phyloP scores from a whole-genome alignment of 2,113 vertebrate species.

The Collichthys lucidus region DNA sequence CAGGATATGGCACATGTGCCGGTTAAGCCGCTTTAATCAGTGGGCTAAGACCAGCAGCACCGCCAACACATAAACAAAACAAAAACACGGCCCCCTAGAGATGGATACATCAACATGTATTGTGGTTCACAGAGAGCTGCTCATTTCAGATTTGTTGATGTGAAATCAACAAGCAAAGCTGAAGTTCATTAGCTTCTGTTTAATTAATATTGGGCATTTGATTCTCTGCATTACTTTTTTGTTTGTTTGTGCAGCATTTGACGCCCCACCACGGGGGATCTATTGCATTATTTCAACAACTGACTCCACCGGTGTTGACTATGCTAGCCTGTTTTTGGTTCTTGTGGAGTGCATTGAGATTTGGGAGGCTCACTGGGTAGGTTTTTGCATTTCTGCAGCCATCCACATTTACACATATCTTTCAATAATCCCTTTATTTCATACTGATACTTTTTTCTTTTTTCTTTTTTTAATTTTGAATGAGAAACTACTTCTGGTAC shows the following conservation, averaged over 20 bases:
- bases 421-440: neutral
- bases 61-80: neutral
- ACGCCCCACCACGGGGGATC: neutral
- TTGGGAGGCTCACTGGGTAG: no score
- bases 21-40: neutral
- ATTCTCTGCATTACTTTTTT: neutral
- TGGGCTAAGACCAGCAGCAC: neutral
- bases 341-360: no score
- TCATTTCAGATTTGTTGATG: neutral
- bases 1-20: neutral
- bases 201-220: conserved; percentile 2
- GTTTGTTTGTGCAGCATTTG: neutral
- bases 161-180: conserved; percentile 2
- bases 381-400: no score
- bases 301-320: neutral
- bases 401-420: neutral
- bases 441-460: neutral
- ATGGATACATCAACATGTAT: neutral
- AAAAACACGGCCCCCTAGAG: neutral
- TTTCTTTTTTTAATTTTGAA: neutral
- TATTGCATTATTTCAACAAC: neutral
- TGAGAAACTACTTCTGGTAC: neutral
- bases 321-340: neutral
- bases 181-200: neutral
- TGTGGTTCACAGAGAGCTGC: neutral